phyloP scores from a whole-genome alignment of 2,113 vertebrate genomes.

The Melanostigma gelatinosum region DNA sequence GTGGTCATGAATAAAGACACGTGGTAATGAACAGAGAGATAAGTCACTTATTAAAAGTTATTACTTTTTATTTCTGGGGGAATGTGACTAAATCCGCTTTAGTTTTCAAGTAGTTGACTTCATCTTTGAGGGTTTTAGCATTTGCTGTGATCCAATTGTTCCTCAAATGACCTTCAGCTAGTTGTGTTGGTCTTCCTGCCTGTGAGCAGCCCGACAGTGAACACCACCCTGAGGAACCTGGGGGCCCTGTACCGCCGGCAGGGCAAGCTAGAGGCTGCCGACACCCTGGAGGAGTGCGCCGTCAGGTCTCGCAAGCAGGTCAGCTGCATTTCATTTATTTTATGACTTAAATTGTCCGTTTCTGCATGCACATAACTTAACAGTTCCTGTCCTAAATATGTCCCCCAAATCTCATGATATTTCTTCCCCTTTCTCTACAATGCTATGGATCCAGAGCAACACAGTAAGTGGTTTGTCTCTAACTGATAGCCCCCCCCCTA shows the following conservation, averaged over 20 bases:
- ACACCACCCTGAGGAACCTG: slow-evolving; percentile 91
- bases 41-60: neutral
- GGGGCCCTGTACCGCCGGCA: slow-evolving; percentile 93
- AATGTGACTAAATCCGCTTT: neutral
- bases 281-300: slow-evolving; percentile 92
- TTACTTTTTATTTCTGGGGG: too few species aligned
- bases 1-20: neutral
- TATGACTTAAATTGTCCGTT: neutral
- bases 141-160: neutral
- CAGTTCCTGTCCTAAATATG: slow-evolving; percentile 26
- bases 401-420: slow-evolving; percentile 68
- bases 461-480: slow-evolving; percentile 83
- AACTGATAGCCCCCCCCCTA: slow-evolving; percentile 43
- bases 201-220: slow-evolving; percentile 82
- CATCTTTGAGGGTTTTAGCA: neutral
- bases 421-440: slow-evolving; percentile 71
- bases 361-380: slow-evolving; percentile 24
- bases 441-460: slow-evolving; percentile 84
- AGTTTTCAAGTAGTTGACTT: neutral
- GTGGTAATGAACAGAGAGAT: neutral
- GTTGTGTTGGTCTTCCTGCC: neutral
- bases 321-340: neutral
- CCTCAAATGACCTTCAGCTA: neutral
- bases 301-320: slow-evolving; percentile 93
- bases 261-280: slow-evolving; percentile 93